phyloP scores from a whole-genome alignment of 2,113 vertebrate genomes.

The Blennius ocellaris region DNA sequence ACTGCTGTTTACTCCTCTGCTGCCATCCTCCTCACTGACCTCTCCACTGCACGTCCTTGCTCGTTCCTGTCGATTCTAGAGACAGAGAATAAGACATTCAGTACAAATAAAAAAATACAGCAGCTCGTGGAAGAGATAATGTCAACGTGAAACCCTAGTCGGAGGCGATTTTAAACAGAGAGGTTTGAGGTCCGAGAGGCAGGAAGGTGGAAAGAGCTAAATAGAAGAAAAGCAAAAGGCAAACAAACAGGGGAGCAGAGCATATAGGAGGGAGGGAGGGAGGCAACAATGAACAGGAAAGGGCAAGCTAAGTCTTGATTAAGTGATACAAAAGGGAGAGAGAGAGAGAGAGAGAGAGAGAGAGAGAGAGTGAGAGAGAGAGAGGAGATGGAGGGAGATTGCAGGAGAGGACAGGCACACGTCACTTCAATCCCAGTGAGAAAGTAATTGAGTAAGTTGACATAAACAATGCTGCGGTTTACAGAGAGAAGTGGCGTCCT shows the following conservation, averaged over 20 bases:
- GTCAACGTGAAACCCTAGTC: conserved; percentile 25
- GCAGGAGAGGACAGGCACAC: conserved; percentile 68
- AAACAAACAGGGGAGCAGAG: conserved; percentile 75
- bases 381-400: conserved; percentile 62
- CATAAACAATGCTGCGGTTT: conserved; percentile 45
- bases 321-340: conserved; percentile 78
- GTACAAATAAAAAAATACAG: conserved; percentile 8
- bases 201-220: conserved; percentile 71
- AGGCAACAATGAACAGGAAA: conserved; percentile 80
- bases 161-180: conserved; percentile 51
- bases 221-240: conserved; percentile 65
- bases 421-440: conserved; percentile 68
- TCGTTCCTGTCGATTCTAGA: conserved; percentile 57
- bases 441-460: conserved; percentile 65
- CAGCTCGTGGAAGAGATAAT: conserved; percentile 44
- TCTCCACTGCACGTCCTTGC: conserved; percentile 55
- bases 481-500: conserved; percentile 54
- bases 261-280: conserved; percentile 68
- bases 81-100: conserved; percentile 34
- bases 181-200: conserved; percentile 57
- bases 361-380: conserved; percentile 57
- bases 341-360: conserved; percentile 55
- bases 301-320: conserved; percentile 83
- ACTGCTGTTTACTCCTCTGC: conserved; percentile 44
- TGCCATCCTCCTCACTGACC: conserved; percentile 58